Evolutionary conservation across 2,888 invertebrate species (phyloP).

Genomic region (Erpobdella octoculata): DNA sequence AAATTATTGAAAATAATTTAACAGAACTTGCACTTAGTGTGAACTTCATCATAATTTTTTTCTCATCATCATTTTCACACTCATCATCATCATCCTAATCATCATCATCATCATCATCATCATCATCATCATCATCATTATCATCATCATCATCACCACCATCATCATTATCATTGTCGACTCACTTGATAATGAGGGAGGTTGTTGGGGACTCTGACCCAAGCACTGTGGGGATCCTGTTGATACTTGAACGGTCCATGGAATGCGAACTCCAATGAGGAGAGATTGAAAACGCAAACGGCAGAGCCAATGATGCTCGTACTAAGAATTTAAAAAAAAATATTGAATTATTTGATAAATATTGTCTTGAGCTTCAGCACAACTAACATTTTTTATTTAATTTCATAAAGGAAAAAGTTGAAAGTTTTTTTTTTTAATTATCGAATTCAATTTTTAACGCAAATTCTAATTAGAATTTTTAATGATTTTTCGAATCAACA

Average conservation of each 20-base stretch:
- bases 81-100: background rate
- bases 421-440: no score
- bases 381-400: no score
- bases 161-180: background rate
- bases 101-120: background rate
- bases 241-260: slow-evolving; percentile 79
- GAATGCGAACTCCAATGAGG: slow-evolving; percentile 71
- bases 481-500: no score
- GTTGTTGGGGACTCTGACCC: slow-evolving; percentile 62
- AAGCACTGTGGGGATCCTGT: slow-evolving; percentile 66
- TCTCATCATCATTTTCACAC: no score
- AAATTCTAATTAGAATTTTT: no score
- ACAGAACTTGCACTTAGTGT: background rate
- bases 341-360: background rate
- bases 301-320: slow-evolving; percentile 85
- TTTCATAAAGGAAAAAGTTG: no score
- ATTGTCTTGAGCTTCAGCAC: slow-evolving; percentile 50
- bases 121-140: background rate
- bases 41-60: background rate
- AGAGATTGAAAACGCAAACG: slow-evolving; percentile 79
- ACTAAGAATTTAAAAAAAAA: slow-evolving; percentile 40
- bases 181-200: slow-evolving; percentile 26
- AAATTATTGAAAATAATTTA: background rate
- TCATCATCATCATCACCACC: background rate
- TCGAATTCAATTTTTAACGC: no score